Base-by-base conservation (phyloP, 2,113 vertebrate species). In the Australoheros scitulus region DNA sequence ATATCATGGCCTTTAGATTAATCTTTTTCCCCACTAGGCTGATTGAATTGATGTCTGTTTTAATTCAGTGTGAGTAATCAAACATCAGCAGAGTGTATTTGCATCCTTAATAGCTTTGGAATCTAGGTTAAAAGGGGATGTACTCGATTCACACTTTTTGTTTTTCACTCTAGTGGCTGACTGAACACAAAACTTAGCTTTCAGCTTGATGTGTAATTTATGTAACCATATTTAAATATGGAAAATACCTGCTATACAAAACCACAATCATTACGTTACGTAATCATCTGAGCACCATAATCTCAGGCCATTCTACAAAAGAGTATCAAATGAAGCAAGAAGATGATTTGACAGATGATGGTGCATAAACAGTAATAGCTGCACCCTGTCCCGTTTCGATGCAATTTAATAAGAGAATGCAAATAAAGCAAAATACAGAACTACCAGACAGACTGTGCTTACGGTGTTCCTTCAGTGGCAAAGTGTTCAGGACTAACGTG, bases 61-160 rank as follows among this genome's bases (percentile, higher is more conserved):
- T 87, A 81, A 88, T 90, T 88, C 15, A 17, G 32, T n/a, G 32
- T 32, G 57, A 82, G 75, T 90, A 47, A 91, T 88, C 70, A 86
- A 90, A 90, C 56, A 78, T 64, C 10, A 80, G 61, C 22, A 32
- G 78, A 85, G 63, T 86, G 89, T 79, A 81, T 85, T 77, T 50
- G 70, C 10, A 8, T 75, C 76, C 41, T 9, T 76, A 52, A 41
- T 36, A 65, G 52, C 77, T 83, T 24, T 82, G 76, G 29, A 70
- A 92, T 94, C 87, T 87, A 57, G 91, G 89, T 89, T 90, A 93
- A 94, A 88, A 92, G 88, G 81, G 88, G 87, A 91, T 93, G 80
- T 80, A 79, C 81, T 78, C 24, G 77, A 68, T 82, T 87, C 24
- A 10, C 34, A 17, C 36, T 43, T 79, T 77, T 77, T 8, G 4